Evolutionary conservation across 2,888 invertebrate species (phyloP), one percentile per base, ranked within the genome.

Genomic region (Stenurella melanura): DNA sequence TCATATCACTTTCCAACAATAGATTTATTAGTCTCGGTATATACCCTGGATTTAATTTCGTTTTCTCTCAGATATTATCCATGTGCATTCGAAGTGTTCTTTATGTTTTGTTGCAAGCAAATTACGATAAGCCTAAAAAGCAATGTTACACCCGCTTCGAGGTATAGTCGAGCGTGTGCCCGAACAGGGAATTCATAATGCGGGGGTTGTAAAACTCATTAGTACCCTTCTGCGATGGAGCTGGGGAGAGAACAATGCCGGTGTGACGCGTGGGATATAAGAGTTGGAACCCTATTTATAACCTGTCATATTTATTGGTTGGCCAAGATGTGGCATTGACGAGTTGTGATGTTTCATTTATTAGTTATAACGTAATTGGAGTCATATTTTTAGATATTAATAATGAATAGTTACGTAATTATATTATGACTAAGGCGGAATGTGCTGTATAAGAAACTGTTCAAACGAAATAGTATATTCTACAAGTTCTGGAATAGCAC

Each of bases 171-270:
- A 56, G 26, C 58, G 60, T 60, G 70, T 70, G 70, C 30, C 21
- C 9, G 11, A 67, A 42, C n/a, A 50, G 70, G 70, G 70, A 42
- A 21, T 50, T 60, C 21, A 21, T 30, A 60, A 60, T 57, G 15
- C 11, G 64, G 70, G 70, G 70, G 70, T 61, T 42, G 70, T 18
- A 60, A n/a, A 70, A 61, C 60, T 70, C 60, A 70, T 70, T 70
- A 70, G 70, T 38, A 58, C 60, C 70, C 60, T 70, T 70, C 70
- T 70, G 61, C n/a, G 42, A 58, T n/a, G 61, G 11, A 19, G 30
- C 18, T 58, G 60, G 70, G 70, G 70, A 70, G 15, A 60, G 50
- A 60, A 70, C 70, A 70, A 70, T 70, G 70, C n/a, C 56, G 17
- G 6, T 34, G 42, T 70, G 61, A n/a, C 38, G 56, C 50, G 56